Evolutionary conservation across 2,888 invertebrate species (phyloP).

Genomic region (Spicauda simplicius): DNA sequence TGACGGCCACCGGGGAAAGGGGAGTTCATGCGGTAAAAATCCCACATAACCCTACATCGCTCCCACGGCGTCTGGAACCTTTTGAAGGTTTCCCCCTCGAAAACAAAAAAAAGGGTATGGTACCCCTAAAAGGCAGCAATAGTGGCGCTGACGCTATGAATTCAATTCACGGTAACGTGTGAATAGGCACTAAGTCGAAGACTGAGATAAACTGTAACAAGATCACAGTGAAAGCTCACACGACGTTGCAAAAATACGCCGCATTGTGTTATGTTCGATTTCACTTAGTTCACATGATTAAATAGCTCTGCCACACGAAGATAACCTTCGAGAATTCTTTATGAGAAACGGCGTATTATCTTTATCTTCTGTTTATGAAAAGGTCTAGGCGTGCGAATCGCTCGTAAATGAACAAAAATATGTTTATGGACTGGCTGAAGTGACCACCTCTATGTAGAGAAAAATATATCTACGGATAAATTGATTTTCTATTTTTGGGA

Average conservation of each 20-base stretch:
- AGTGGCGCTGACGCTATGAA: too few species aligned
- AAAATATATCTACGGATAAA: too few species aligned
- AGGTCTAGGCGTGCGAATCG: conserved; percentile 16
- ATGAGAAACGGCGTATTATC: conserved; percentile 40
- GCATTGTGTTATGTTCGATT: conserved; percentile 73
- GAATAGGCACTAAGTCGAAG: conserved; percentile 8
- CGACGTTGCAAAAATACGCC: conserved; percentile 66
- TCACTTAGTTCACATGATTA: conserved; percentile 77
- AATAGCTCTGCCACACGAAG: conserved; percentile 48
- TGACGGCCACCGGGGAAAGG: too few species aligned
- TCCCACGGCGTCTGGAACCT: too few species aligned
- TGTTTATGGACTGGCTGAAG: neutral
- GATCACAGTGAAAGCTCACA: conserved; percentile 63
- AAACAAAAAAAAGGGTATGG: too few species aligned
- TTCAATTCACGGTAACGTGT: too few species aligned
- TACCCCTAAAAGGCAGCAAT: too few species aligned
- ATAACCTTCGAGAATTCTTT: conserved; percentile 50
- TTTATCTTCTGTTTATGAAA: conserved; percentile 17
- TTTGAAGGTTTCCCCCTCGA: too few species aligned
- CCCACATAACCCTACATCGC: too few species aligned
- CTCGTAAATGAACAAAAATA: conserved; percentile 9
- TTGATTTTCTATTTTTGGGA: too few species aligned
- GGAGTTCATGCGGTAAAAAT: too few species aligned
- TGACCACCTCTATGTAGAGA: too few species aligned
- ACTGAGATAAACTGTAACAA: conserved; percentile 11